These are phyloP conservation scores for Acrocephalus arundinaceus DNA, from an alignment of 2,113 vertebrate genomes.

Conservation along the genomic window DNA sequence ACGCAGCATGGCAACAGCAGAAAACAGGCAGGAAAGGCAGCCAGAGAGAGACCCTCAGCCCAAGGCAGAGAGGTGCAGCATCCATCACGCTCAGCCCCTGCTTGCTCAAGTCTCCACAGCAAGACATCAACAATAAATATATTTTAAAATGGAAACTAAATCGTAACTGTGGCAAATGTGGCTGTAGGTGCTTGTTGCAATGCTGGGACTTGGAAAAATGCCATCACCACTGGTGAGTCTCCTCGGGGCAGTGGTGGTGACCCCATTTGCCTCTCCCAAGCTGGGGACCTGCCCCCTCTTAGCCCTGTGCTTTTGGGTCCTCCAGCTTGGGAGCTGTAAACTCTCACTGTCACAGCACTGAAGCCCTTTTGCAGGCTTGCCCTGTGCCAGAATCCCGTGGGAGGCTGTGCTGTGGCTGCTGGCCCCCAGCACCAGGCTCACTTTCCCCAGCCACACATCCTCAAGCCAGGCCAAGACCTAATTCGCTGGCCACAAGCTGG, in stretches of 20 bases:
- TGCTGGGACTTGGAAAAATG: not conserved
- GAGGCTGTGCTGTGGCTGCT: not conserved
- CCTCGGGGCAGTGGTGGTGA: not conserved
- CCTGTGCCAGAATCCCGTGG: not conserved
- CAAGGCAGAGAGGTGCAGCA: rapidly evolving
- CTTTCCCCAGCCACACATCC: not conserved
- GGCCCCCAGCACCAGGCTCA: rapidly evolving
- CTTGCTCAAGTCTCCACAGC: rapidly evolving
- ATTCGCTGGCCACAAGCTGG: not conserved
- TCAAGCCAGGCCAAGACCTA: not conserved
- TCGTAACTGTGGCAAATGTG: not conserved
- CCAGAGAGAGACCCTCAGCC: not conserved
- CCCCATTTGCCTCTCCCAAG: not conserved
- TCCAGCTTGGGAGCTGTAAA: not conserved
- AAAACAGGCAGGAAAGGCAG: not conserved
- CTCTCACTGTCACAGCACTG: not conserved
- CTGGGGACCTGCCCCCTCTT: not conserved
- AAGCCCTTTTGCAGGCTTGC: not conserved
- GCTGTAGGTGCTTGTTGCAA: not conserved
- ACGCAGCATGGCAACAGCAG: not conserved
- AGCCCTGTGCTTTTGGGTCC: not conserved
- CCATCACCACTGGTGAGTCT: not conserved
- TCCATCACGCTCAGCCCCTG: rapidly evolving
- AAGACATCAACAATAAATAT: not conserved
- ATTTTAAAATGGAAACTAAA: not conserved